Evolutionary conservation across 2,888 invertebrate genomes (phyloP).

Genomic region (Sympetrum striolatum): DNA sequence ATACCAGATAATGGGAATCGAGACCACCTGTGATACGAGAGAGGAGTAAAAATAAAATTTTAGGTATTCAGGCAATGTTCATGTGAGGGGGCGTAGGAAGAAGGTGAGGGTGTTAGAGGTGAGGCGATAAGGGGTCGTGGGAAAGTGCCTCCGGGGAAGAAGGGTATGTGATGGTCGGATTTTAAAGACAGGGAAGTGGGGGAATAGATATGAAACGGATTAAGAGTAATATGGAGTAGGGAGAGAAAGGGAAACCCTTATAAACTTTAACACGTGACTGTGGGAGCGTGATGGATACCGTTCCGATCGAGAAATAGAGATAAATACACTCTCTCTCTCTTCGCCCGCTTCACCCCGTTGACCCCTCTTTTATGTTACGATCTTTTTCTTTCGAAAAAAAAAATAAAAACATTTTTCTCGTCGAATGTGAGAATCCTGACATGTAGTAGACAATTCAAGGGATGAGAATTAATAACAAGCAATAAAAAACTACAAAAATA

Average conservation of each 20-base stretch:
- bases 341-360: not conserved
- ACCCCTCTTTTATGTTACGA: not conserved
- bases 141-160: not conserved
- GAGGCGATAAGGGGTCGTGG: not conserved
- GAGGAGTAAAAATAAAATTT: not conserved
- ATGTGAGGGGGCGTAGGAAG: not conserved
- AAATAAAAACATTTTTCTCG: too few relatives aligned
- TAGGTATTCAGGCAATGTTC: not conserved
- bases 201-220: not conserved
- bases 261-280: constrained; percentile 21
- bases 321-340: not conserved
- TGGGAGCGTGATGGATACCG: constrained; percentile 20
- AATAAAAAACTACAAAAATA: too few relatives aligned
- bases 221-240: not conserved
- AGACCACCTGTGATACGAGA: not conserved
- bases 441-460: too few relatives aligned
- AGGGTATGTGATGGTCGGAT: not conserved
- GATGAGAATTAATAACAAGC: too few relatives aligned
- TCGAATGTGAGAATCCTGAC: too few relatives aligned
- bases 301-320: not conserved
- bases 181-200: not conserved
- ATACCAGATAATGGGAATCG: not conserved
- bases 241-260: not conserved
- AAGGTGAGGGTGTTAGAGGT: not conserved
- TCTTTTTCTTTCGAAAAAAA: too few relatives aligned